Conservation (phyloP, 2,888 invertebrate genomes). For the Drosophila hamatofila region DNA sequence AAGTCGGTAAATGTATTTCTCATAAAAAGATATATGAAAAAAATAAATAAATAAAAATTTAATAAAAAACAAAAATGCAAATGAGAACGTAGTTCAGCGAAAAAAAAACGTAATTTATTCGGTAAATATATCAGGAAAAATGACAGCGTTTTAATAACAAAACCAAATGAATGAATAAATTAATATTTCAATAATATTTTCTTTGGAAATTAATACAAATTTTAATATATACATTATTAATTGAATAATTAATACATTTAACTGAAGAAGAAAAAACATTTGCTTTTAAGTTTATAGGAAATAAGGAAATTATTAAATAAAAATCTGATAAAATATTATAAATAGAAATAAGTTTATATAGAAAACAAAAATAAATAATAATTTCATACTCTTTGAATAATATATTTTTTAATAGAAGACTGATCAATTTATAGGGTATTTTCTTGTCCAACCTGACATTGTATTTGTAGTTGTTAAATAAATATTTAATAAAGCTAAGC, state of each 20-base stretch:
- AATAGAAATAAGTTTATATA: neutral
- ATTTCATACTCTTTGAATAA: no score
- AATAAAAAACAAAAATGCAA: neutral
- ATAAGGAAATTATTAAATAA: neutral
- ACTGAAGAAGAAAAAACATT: no score
- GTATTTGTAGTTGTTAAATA: constrained; percentile 13
- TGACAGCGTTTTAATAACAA: neutral
- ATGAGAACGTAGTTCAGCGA: neutral
- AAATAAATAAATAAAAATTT: neutral
- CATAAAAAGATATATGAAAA: neutral
- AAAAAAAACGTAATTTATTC: neutral
- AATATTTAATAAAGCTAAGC: constrained; percentile 11
- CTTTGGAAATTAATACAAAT: neutral
- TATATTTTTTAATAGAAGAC: no score
- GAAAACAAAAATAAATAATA: no score
- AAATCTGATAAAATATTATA: neutral
- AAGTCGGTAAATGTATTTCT: constrained; percentile 26
- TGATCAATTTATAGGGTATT: neutral
- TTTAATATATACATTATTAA: neutral
- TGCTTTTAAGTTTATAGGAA: no score
- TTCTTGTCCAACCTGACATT: neutral
- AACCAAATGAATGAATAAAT: neutral
- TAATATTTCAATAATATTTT: neutral
- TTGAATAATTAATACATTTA: neutral
- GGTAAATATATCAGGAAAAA: constrained; percentile 5